phyloP scores from a whole-genome alignment of 2,797 vertebrate genomes.

The Siniperca obscura region DNA sequence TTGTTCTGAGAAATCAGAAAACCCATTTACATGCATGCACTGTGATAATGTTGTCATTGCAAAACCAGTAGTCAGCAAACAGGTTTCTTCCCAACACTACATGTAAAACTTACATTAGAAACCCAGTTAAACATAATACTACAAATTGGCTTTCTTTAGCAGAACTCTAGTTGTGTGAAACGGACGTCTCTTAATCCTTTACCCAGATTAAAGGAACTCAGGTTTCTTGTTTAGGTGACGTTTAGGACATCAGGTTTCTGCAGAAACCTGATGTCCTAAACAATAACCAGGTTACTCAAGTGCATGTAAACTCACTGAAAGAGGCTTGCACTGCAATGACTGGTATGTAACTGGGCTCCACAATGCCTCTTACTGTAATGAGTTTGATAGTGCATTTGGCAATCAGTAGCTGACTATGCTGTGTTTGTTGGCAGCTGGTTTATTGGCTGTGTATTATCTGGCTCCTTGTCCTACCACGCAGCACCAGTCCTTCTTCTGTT shows the following conservation, averaged over 20 bases:
- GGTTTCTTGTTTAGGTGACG: neutral
- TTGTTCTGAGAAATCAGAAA: too few relatives aligned
- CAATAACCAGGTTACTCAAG: conserved; percentile 6
- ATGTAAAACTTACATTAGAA: neutral
- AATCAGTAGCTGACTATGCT: conserved; percentile 52
- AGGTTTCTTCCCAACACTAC: neutral
- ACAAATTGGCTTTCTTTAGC: neutral
- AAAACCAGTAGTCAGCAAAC: neutral
- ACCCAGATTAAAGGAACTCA: neutral
- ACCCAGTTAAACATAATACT: neutral
- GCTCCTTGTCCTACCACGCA: conserved; percentile 42
- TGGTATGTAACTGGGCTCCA: conserved; percentile 31
- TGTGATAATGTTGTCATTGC: neutral
- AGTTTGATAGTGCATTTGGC: conserved; percentile 43
- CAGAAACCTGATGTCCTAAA: conserved; percentile 16
- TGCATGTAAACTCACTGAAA: conserved; percentile 1
- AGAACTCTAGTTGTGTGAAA: neutral
- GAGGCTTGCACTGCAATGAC: neutral
- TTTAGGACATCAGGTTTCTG: neutral
- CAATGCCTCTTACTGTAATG: conserved; percentile 45
- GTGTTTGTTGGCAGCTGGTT: conserved; percentile 67
- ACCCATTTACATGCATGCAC: too few relatives aligned
- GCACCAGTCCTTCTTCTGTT: conserved; percentile 43
- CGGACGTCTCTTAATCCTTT: neutral
- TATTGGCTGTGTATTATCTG: conserved; percentile 61